phyloP scores from a whole-genome alignment of 2,888 invertebrate genomes.

The Heliconius cydno region DNA sequence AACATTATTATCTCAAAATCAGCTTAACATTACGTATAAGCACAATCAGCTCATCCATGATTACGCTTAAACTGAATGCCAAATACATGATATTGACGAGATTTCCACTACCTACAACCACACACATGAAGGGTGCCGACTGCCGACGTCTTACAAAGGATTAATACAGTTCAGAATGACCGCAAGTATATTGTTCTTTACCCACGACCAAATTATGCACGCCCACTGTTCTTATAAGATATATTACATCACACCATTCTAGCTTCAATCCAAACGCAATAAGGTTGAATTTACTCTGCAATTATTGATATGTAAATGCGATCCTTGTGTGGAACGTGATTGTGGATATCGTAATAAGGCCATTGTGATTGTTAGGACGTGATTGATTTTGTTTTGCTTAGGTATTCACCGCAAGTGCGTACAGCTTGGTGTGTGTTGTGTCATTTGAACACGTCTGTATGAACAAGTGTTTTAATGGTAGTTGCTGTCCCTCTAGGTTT shows the following conservation, averaged over 20 bases:
- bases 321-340: constrained; percentile 40
- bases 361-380: constrained; percentile 22
- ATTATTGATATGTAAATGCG: constrained; percentile 42
- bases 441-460: constrained; percentile 12
- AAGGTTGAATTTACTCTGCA: constrained; percentile 19
- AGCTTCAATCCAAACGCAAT: background rate
- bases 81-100: background rate
- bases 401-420: constrained; percentile 6
- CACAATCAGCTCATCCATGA: too few species aligned
- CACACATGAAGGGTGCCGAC: constrained; percentile 26
- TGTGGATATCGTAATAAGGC: constrained; percentile 39
- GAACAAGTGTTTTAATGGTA: background rate
- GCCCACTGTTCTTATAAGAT: constrained; percentile 45
- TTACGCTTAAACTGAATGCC: background rate
- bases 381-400: constrained; percentile 25
- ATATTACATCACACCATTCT: constrained; percentile 31
- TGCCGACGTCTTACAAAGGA: constrained; percentile 45
- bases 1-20: too few species aligned
- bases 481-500: background rate
- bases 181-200: constrained; percentile 45
- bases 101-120: constrained; percentile 26
- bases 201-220: constrained; percentile 50
- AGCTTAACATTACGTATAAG: too few species aligned
- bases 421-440: constrained; percentile 1
- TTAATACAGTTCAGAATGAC: constrained; percentile 46